These are phyloP conservation scores for Drosophila bipectinata DNA, from an alignment of 1,140 invertebrate species.

Conservation along the genomic window DNA sequence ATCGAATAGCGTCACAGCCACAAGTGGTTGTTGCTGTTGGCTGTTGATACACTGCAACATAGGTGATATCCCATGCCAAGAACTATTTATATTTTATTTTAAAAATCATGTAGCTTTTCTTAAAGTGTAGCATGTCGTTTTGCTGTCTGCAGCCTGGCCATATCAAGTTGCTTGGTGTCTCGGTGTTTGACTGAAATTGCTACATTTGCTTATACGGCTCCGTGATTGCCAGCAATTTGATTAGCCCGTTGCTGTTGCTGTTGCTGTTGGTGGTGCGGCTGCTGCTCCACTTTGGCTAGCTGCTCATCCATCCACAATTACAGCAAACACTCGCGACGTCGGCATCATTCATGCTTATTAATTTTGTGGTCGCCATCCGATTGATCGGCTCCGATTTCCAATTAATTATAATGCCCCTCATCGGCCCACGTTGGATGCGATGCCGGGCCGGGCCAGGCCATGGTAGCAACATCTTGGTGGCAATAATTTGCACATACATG, in stretches of 20 bases:
- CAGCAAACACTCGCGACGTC: conserved; percentile 41
- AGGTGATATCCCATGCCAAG: neutral
- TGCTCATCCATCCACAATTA: conserved; percentile 50
- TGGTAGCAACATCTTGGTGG: conserved; percentile 6
- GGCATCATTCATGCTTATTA: conserved; percentile 78
- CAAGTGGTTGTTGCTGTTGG: conserved; percentile 50
- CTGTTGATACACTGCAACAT: neutral
- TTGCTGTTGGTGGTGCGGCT: conserved; percentile 19
- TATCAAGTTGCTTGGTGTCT: conserved; percentile 73
- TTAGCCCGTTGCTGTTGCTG: conserved; percentile 50
- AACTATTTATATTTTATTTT: neutral
- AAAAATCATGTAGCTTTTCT: neutral
- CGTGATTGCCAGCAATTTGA: conserved; percentile 80
- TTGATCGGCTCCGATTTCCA: conserved; percentile 77
- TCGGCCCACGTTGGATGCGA: conserved; percentile 12
- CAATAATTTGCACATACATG: conserved; percentile 20
- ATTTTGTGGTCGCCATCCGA: conserved; percentile 74
- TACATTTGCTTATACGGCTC: conserved; percentile 81
- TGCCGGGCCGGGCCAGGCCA: neutral
- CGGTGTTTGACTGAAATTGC: conserved; percentile 76
- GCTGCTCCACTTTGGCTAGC: conserved; percentile 65
- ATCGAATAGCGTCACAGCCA: conserved; percentile 54
- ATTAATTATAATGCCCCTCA: conserved; percentile 69
- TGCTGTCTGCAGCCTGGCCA: conserved; percentile 61
- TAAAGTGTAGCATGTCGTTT: conserved; percentile 2